Evolutionary conservation across 2,797 vertebrate genomes (phyloP), one percentile per base, ranked within the genome.

Genomic region (Columba guinea): DNA sequence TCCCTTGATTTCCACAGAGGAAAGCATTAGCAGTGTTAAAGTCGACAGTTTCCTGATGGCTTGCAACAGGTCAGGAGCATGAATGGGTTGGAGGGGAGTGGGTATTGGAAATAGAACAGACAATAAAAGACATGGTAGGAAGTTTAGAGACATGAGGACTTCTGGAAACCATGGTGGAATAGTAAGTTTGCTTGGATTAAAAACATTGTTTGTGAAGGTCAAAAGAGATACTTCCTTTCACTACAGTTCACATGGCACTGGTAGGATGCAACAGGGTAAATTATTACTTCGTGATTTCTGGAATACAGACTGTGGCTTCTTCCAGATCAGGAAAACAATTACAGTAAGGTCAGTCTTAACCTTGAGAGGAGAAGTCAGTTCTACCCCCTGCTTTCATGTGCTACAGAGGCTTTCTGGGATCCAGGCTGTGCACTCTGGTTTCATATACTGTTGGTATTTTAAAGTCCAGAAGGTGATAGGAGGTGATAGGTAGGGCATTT

Each of bases 371-470:
- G 37, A 83, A 71, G 58, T 70, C 16, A 5, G 6, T 88, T 82
- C 82, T 88, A 22, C 12, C 15, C 6, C 4, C n/a, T 21, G 1
- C 65, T 93, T 94, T 89, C 62, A 37, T 90, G 86, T 88, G 69
- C 69, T 37, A 2, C 46, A 49, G 80, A 86, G 23, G 35, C 48
- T 84, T 79, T 92, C 4, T 60, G 58, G 32, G 28, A 46, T 86
- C 58, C 35, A 69, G 69, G 52, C 56, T 82, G 30, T 63, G 81
- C 7, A 13, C 35, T 51, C 14, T 15, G 16, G 13, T 71, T 83
- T 78, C 34, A 24, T 71, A 23, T 20, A 13, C 69, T 63, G 27
- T 60, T 89, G 63, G 65, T 87, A 80, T 91, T 94, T 92, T 67
- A 28, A 92, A 92, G 67, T 69, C 56, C 39, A 68, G 39, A 80